A percentile compares a stretch with the other conserved stretches of the same genome.
Evolutionary conservation across 2,888 invertebrate genomes (phyloP).

Genomic region (Aspidiotus rigidus): DNA sequence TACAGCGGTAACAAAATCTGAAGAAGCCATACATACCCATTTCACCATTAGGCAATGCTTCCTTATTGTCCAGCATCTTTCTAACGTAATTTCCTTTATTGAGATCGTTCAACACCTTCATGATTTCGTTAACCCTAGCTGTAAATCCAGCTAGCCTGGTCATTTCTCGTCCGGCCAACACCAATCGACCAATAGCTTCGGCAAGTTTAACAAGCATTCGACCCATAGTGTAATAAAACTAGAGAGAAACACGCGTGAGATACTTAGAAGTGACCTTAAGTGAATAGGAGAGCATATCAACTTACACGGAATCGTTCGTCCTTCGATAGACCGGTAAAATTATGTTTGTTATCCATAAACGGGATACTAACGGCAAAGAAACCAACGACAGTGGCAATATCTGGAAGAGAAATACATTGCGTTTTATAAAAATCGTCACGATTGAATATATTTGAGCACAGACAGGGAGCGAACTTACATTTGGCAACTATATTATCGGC

Average conservation of each 20-base stretch:
- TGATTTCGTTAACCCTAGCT: conserved; percentile 79
- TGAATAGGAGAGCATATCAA: conserved; percentile 15
- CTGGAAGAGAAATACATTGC: conserved; percentile 46
- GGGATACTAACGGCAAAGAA: conserved; percentile 91
- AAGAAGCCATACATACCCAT: conserved; percentile 39
- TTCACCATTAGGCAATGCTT: conserved; percentile 41
- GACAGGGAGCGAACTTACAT: conserved; percentile 51
- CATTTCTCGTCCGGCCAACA: conserved; percentile 89
- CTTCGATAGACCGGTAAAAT: conserved; percentile 57
- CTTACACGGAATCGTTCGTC: conserved; percentile 68
- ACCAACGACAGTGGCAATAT: conserved; percentile 90
- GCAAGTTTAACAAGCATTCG: conserved; percentile 93
- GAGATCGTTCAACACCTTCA: conserved; percentile 71
- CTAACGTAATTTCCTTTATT: conserved; percentile 66
- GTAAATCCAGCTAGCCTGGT: conserved; percentile 91
- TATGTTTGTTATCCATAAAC: conserved; percentile 67
- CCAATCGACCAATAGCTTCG: conserved; percentile 90
- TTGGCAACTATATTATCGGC: conserved; percentile 94
- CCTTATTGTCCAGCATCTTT: conserved; percentile 56
- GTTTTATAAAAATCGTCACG: neutral
- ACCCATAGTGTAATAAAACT: conserved; percentile 93
- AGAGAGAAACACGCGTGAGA: conserved; percentile 36
- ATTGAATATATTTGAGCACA: no score
- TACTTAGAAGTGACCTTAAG: neutral
- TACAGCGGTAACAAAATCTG: neutral